Evolutionary conservation across 2,113 vertebrate species (phyloP).

Genomic region (Psittacula cyanocephala): DNA sequence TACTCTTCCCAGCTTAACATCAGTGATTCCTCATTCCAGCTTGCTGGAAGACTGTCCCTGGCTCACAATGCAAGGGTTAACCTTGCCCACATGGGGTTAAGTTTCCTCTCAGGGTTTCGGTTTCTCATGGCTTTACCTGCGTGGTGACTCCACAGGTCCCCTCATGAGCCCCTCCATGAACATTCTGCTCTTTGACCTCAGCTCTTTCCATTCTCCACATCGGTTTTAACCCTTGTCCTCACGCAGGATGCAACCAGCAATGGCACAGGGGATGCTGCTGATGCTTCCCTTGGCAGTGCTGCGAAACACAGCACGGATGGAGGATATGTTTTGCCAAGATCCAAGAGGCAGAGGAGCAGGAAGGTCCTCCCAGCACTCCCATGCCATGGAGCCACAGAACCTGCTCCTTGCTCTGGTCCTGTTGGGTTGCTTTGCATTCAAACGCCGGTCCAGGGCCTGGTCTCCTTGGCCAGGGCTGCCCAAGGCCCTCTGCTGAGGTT

Average conservation of each 20-base stretch:
- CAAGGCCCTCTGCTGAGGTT: not conserved
- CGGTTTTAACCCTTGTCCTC: not conserved
- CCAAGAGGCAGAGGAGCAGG: not conserved
- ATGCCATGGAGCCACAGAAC: not conserved
- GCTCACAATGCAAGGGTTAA: not conserved
- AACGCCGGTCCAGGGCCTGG: not conserved
- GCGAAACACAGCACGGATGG: not conserved
- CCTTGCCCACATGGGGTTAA: not conserved
- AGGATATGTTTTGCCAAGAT: not conserved
- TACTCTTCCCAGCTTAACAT: not conserved
- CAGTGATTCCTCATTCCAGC: not conserved
- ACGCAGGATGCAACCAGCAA: rapidly evolving
- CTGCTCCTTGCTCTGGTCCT: not conserved
- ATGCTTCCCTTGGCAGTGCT: rapidly evolving
- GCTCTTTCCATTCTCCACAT: not conserved
- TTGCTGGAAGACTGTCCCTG: rapidly evolving
- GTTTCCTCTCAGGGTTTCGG: not conserved
- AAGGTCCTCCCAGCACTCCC: not conserved
- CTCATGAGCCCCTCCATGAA: rapidly evolving
- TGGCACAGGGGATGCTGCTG: not conserved
- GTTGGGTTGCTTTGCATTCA: rapidly evolving
- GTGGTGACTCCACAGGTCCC: not conserved
- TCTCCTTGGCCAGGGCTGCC: not conserved
- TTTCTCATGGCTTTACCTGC: not conserved
- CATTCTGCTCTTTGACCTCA: not conserved